phyloP scores from a whole-genome alignment of 1,140 invertebrate species.

The Pygmarrhopalites habei region DNA sequence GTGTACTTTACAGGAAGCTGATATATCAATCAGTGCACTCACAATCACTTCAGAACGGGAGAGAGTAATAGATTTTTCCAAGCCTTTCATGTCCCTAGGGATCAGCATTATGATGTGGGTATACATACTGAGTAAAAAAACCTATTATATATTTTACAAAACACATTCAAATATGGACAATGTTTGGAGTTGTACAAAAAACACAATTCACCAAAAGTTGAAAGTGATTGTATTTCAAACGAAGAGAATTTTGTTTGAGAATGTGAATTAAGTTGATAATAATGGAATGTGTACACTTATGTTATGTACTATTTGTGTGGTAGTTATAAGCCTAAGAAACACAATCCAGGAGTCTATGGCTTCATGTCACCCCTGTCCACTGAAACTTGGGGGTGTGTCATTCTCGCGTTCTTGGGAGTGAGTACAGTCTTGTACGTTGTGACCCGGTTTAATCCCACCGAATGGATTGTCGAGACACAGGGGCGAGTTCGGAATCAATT shows the following conservation, averaged over 20 bases:
- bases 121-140: no score
- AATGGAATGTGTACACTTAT: no score
- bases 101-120: constrained; percentile 53
- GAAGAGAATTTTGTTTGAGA: no score
- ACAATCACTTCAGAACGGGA: constrained; percentile 57
- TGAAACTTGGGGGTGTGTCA: constrained; percentile 14
- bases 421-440: constrained; percentile 55
- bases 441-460: constrained; percentile 57
- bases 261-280: no score
- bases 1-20: constrained; percentile 50
- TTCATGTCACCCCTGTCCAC: constrained; percentile 60
- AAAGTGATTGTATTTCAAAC: no score
- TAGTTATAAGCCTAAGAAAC: constrained; percentile 57
- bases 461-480: constrained; percentile 46
- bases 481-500: constrained; percentile 52
- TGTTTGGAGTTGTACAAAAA: no score
- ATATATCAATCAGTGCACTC: constrained; percentile 56
- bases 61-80: constrained; percentile 57
- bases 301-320: no score
- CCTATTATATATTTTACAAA: no score
- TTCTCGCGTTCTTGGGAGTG: constrained; percentile 53
- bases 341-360: constrained; percentile 54
- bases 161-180: no score
- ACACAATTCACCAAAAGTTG: no score
- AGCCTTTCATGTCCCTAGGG: constrained; percentile 61